Percentiles rank a stretch among this genome's conserved stretches.
Evolutionary conservation across 1,140 invertebrate genomes (phyloP).

Genomic region (Centruroides vittatus): DNA sequence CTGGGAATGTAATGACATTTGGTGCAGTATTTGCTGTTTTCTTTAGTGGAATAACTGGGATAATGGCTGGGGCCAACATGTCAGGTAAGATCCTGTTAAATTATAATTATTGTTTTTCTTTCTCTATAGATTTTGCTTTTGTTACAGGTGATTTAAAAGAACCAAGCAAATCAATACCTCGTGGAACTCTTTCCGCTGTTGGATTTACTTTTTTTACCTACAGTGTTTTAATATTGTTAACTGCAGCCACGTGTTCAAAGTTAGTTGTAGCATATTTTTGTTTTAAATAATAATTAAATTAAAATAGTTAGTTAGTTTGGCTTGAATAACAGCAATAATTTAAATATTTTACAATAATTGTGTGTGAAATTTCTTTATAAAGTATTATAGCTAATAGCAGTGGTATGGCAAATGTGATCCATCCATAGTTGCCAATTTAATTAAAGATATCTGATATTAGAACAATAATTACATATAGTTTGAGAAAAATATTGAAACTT

Average conservation of each 20-base stretch:
- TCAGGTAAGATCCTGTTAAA: slow-evolving; percentile 46
- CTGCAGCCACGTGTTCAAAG: slow-evolving; percentile 64
- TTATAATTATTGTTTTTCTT: not conserved
- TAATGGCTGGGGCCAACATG: slow-evolving; percentile 99
- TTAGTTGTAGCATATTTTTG: slow-evolving; percentile 14
- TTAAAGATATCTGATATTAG: too few relatives aligned
- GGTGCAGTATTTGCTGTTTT: slow-evolving; percentile 83
- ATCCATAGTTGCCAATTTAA: too few relatives aligned
- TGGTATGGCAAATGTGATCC: too few relatives aligned
- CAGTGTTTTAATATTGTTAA: slow-evolving; percentile 65
- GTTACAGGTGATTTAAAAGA: slow-evolving; percentile 75
- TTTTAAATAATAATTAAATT: too few relatives aligned
- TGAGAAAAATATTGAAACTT: too few relatives aligned
- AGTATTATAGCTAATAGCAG: too few relatives aligned
- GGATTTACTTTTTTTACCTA: slow-evolving; percentile 84
- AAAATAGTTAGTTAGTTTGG: too few relatives aligned
- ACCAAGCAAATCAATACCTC: slow-evolving; percentile 81
- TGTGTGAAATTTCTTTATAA: too few relatives aligned
- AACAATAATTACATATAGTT: too few relatives aligned
- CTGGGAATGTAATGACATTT: slow-evolving; percentile 56
- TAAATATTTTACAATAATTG: too few relatives aligned
- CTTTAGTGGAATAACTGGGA: slow-evolving; percentile 87
- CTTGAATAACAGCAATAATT: too few relatives aligned
- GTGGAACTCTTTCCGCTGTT: slow-evolving; percentile 82
- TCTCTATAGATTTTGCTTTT: not conserved